These are phyloP conservation scores for Eolophus roseicapilla DNA, from an alignment of 2,113 vertebrate species.

Conservation along the genomic window DNA sequence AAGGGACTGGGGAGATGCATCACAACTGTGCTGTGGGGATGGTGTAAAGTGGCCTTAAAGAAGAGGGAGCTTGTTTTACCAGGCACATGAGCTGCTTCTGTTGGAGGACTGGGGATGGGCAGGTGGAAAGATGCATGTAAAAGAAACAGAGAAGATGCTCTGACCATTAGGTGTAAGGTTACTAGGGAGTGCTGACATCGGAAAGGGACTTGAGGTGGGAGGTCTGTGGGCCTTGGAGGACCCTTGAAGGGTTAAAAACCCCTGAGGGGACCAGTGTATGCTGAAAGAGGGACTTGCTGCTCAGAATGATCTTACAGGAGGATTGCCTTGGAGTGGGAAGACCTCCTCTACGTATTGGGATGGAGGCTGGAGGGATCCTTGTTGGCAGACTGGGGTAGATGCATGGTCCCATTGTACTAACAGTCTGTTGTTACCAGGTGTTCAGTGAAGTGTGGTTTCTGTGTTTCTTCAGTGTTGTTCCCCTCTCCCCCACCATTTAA, in stretches of 20 bases:
- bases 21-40: not conserved
- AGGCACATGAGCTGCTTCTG: not conserved
- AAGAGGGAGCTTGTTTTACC: not conserved
- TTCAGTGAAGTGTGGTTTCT: not conserved
- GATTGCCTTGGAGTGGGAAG: not conserved
- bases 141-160: not conserved
- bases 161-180: not conserved
- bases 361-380: not conserved
- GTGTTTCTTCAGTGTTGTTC: not conserved
- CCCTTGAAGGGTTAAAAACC: not conserved
- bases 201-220: not conserved
- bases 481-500: not conserved
- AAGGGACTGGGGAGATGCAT: not conserved
- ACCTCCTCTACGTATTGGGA: not conserved
- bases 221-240: not conserved
- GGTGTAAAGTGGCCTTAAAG: not conserved
- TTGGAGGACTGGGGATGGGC: not conserved
- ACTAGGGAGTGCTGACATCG: fast-evolving
- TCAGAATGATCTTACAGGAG: not conserved
- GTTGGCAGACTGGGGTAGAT: not conserved
- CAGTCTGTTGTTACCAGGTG: not conserved
- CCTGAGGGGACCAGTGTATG: not conserved
- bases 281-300: not conserved
- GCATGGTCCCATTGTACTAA: not conserved
- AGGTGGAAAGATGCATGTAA: not conserved